These are phyloP conservation scores for Melinopterus prodromus DNA, from an alignment of 2,888 invertebrate genomes.

Conservation along the genomic window DNA sequence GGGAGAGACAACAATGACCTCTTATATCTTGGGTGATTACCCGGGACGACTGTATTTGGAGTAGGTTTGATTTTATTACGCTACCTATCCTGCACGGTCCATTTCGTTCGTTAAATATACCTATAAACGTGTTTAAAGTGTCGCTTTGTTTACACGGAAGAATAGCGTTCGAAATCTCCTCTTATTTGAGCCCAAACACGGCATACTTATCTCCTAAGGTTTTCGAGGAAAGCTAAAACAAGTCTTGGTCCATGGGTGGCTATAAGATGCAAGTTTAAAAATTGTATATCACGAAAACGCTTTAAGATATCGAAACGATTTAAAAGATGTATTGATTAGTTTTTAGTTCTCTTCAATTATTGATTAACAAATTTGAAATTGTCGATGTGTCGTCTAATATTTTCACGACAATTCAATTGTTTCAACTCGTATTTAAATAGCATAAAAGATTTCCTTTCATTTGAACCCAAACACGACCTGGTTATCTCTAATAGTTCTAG, in stretches of 20 bases:
- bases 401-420: not conserved
- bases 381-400: not conserved
- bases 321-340: not conserved
- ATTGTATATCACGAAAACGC: not conserved
- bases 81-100: not conserved
- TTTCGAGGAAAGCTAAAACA: not conserved
- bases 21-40: not conserved
- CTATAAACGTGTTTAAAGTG: not conserved
- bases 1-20: not conserved
- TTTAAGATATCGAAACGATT: not conserved
- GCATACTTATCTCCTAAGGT: not conserved
- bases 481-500: not conserved
- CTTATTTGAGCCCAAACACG: not conserved
- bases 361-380: not conserved
- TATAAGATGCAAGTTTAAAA: not conserved
- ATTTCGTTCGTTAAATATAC: not conserved
- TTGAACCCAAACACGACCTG: not conserved
- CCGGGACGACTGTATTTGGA: not conserved
- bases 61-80: conserved; percentile 4
- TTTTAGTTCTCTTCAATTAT: not conserved
- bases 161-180: not conserved
- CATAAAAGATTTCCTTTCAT: not conserved
- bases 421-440: not conserved
- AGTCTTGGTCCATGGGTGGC: not conserved
- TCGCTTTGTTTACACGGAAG: not conserved